Base-by-base conservation (phyloP, 2,888 invertebrate genomes). In the Nomada ruficornis region DNA sequence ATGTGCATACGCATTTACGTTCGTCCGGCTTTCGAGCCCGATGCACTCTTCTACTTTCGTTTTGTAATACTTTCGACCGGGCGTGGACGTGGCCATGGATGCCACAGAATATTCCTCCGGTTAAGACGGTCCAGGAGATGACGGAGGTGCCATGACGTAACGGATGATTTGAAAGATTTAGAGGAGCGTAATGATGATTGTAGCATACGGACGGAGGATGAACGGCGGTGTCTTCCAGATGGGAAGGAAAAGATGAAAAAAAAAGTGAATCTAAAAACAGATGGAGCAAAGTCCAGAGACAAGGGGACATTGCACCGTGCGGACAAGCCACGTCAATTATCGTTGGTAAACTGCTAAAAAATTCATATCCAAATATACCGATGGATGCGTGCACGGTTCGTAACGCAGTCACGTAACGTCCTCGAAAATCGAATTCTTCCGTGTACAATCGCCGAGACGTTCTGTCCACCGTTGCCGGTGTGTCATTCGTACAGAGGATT, bases 401-500 rank as follows among this genome's bases (percentile, higher is more conserved):
- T 79, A 83, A 68, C 64, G 62, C 75, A 70, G 72, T 83, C 83
- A 83, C 83, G 83, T 83, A 79, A 72, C 76, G 83, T 79, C 83
- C 75, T 83, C 75, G 70, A 82, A 79, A 78, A 83, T 62, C 74
- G 68, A 83, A 83, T 83, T 82, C 83, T 83, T 78, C 78, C 83
- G 83, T 82, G 83, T 78, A 68, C 71, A 73, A 68, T 74, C 64
- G 82, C 78, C 71, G 64, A 77, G 77, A 79, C 79, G 76, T 83
- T 83, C 83, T 69, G 60, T 36, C 68, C 82, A 60, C 2, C 76
- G 76, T 64, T 64, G 69, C 69, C 74, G 83, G 79, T 76, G 76
- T 79, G 83, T 83, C 83, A 76, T 83, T 83, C 83, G 79, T 83
- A 76, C 79, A 83, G 83, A 82, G 36, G 79, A 82, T 79, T 72